Evolutionary conservation across 1,140 invertebrate species (phyloP).

Genomic region (Scaptomyza montana): DNA sequence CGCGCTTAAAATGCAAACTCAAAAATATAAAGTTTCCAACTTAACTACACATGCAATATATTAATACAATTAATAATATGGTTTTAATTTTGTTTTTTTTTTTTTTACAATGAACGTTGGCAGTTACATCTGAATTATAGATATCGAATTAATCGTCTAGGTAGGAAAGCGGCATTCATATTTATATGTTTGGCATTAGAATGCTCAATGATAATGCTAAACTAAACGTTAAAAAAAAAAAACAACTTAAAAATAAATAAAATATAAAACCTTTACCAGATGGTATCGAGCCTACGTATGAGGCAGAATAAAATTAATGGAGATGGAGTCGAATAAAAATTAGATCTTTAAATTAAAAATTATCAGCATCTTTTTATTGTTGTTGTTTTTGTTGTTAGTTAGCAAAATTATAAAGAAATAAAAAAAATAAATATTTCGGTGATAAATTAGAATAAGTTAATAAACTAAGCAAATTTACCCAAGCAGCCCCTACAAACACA

Average conservation of each 20-base stretch:
- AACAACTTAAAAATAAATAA: conserved; percentile 16
- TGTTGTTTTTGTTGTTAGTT: conserved; percentile 55
- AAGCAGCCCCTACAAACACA: conserved; percentile 33
- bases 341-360: conserved; percentile 4
- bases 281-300: conserved; percentile 31
- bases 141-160: conserved; percentile 15
- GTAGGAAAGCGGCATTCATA: conserved; percentile 27
- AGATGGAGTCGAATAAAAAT: conserved; percentile 2
- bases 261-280: conserved; percentile 55
- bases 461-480: conserved; percentile 43
- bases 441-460: conserved; percentile 14
- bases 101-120: conserved; percentile 66
- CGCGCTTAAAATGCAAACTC: conserved; percentile 33
- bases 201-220: conserved; percentile 26
- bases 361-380: conserved; percentile 15
- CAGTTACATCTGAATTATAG: conserved; percentile 25
- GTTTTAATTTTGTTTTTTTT: background rate
- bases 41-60: conserved; percentile 49
- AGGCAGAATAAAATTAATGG: conserved; percentile 9
- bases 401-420: conserved; percentile 43
- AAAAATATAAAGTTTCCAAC: conserved; percentile 38
- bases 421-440: conserved; percentile 21
- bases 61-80: conserved; percentile 38
- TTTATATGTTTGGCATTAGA: conserved; percentile 8
- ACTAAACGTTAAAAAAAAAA: conserved; percentile 12